Evolutionary conservation across 2,113 vertebrate genomes (phyloP), one percentile per base, ranked within the genome.

Genomic region (Xyliphius kryptos): DNA sequence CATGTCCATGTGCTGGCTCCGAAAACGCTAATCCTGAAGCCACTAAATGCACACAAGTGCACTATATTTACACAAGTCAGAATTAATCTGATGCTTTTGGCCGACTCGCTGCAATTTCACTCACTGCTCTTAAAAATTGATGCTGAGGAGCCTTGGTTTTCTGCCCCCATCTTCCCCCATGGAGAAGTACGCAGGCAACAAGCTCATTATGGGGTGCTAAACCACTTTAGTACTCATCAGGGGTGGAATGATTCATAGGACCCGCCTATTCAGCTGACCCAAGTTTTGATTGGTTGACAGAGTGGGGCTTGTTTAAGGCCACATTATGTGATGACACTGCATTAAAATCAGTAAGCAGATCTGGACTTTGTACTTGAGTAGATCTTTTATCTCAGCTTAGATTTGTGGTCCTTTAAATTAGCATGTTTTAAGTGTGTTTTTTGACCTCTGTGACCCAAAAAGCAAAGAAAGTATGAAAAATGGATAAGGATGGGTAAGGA

Each of bases 171-270:
- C n/a, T n/a, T n/a, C n/a, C n/a, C n/a, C n/a, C n/a, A n/a, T n/a
- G n/a, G n/a, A n/a, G n/a, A n/a, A n/a, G n/a, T n/a, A n/a, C 44
- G 9, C 40, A 44, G 58, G 74, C 54, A 65, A 73, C 80, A 81
- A 71, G 76, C 74, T 81, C 81, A 77, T 86, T 81, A 81, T 36
- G 55, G 69, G 60, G 52, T 78, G 73, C 32, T 71, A 77, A 69
- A 66, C 64, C 64, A 68, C 56, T 70, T 74, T 76, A 69, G 51
- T 63, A 67, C 70, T 68, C 71, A 47, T 65, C 7, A 22, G 52
- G 57, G 10, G 26, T 10, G 26, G 8, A 47, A 13, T 47, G 41
- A 61, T 14, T 54, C 52, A 40, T 51, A 41, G 43, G 20, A 47
- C 17, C 40, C 40, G 15, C 38, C 49, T 20, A 36, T 19, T 54